These are phyloP conservation scores for Accipiter cooperii DNA, from an alignment of 2,113 vertebrate genomes.

Conservation along the genomic window DNA sequence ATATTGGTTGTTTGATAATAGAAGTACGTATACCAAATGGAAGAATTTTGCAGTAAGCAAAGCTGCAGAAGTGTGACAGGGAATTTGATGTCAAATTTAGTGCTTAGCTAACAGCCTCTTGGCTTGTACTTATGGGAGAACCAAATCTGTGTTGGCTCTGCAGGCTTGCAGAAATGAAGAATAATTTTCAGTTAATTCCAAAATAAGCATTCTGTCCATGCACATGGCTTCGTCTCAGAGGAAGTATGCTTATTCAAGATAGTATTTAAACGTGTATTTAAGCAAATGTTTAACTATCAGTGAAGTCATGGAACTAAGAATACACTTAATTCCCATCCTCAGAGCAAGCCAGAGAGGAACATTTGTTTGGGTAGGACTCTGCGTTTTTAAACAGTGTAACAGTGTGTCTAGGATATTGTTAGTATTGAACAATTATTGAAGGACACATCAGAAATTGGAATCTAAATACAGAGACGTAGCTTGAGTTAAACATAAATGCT, in stretches of 20 bases:
- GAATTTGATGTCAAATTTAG: background rate
- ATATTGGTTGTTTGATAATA: background rate
- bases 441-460: background rate
- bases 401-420: background rate
- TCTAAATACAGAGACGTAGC: background rate
- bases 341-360: background rate
- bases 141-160: background rate
- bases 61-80: background rate
- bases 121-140: background rate
- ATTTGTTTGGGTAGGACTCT: background rate
- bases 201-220: background rate
- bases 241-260: background rate
- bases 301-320: background rate
- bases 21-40: background rate
- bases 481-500: background rate
- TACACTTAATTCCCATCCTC: background rate
- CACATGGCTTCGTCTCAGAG: background rate
- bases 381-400: background rate
- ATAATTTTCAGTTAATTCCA: constrained; percentile 5
- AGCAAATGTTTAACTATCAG: background rate
- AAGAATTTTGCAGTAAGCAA: background rate
- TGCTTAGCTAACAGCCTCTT: background rate
- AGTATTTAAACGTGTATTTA: background rate
- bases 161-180: background rate
- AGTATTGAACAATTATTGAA: background rate